Evolutionary conservation across 2,888 invertebrate genomes (phyloP).

Genomic region (Lycophotia porphyrea): DNA sequence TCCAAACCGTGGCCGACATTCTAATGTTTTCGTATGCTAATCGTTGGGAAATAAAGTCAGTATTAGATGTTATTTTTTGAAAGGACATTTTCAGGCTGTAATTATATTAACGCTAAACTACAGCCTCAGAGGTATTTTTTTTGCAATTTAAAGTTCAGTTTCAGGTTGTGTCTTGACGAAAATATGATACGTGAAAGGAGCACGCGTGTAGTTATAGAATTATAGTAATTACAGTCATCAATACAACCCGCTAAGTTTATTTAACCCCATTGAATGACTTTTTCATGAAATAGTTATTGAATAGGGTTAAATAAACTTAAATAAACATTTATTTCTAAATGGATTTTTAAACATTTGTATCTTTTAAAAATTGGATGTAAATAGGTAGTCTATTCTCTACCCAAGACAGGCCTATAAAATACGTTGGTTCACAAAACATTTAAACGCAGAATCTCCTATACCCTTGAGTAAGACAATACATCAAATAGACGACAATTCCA

Average conservation of each 20-base stretch:
- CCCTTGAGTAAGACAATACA: conserved; percentile 41
- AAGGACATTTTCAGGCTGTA: conserved; percentile 9
- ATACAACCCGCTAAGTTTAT: too few relatives aligned
- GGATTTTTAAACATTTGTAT: neutral
- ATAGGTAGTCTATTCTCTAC: neutral
- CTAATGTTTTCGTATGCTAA: conserved; percentile 58
- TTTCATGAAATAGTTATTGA: too few relatives aligned
- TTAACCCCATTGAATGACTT: too few relatives aligned
- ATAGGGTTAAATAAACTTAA: too few relatives aligned
- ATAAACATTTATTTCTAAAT: neutral
- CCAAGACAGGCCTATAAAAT: conserved; percentile 7
- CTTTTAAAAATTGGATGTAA: neutral
- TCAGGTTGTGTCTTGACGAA: too few relatives aligned
- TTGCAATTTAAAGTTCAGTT: too few relatives aligned
- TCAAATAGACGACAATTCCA: conserved; percentile 62
- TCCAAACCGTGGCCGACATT: conserved; percentile 57
- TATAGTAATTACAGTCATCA: too few relatives aligned
- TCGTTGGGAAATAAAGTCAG: conserved; percentile 42
- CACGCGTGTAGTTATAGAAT: too few relatives aligned
- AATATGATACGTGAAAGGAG: too few relatives aligned
- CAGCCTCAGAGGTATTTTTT: too few relatives aligned
- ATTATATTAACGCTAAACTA: neutral
- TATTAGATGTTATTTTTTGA: conserved; percentile 25
- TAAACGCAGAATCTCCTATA: conserved; percentile 22
- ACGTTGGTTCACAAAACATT: conserved; percentile 14